Evolutionary conservation across 37 sponge, comb jelly and placozoan species (phyloP).

Genomic region (Geodia barretti): DNA sequence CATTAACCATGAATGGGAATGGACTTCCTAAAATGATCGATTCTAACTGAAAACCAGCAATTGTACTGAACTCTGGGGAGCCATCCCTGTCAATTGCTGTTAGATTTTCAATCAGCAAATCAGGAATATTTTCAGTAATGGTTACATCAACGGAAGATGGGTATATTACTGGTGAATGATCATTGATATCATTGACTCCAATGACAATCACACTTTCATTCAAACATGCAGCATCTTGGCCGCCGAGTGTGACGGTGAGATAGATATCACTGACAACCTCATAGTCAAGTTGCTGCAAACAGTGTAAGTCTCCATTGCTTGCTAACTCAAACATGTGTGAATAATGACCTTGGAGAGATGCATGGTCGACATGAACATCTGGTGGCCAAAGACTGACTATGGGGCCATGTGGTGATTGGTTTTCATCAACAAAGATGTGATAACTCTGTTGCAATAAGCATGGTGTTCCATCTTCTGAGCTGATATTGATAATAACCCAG

Average conservation of each 20-base stretch:
- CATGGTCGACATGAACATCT: constrained; percentile 1
- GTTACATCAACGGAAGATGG: constrained; percentile 11
- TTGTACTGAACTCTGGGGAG: constrained; percentile 17
- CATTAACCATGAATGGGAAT: constrained; percentile 14
- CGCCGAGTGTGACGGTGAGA: constrained; percentile 13
- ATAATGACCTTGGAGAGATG: background rate
- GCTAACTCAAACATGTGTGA: constrained; percentile 12
- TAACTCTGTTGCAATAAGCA: constrained; percentile 6
- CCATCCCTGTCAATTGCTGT: constrained; percentile 44
- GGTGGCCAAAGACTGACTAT: constrained; percentile 6
- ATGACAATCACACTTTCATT: constrained; percentile 2
- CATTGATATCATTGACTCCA: constrained; percentile 36
- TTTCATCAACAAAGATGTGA: constrained; percentile 16
- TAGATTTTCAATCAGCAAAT: constrained; percentile 9
- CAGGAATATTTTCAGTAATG: constrained; percentile 31
- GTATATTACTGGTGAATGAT: constrained; percentile 36
- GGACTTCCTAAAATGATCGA: background rate
- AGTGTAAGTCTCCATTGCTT: constrained; percentile 25
- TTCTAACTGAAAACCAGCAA: constrained; percentile 12
- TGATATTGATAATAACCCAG: constrained; percentile 24
- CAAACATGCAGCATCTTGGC: constrained; percentile 12
- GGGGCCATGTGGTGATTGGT: constrained; percentile 13
- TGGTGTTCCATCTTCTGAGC: constrained; percentile 50
- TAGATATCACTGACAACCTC: background rate
- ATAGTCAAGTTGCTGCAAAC: constrained; percentile 11